Evolutionary conservation across 2,797 vertebrate genomes (phyloP).

Genomic region (Ptychadena robeensis): DNA sequence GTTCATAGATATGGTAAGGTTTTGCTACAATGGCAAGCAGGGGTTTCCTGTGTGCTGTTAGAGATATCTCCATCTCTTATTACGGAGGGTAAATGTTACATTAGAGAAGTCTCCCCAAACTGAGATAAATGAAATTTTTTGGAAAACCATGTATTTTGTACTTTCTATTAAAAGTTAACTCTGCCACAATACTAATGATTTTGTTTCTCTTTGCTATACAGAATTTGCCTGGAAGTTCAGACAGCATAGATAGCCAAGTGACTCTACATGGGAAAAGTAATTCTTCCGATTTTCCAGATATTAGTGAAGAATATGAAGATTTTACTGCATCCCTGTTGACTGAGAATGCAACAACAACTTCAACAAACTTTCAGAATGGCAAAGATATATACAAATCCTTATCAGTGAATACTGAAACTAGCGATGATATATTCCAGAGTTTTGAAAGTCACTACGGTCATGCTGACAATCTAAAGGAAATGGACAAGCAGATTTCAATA

Average conservation of each 20-base stretch:
- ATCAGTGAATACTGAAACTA: constrained; percentile 29
- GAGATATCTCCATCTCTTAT: too few species aligned
- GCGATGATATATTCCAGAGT: constrained; percentile 40
- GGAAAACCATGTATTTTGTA: too few species aligned
- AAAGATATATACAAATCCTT: constrained; percentile 22
- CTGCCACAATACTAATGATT: neutral
- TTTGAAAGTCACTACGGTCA: constrained; percentile 28
- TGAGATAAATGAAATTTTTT: too few species aligned
- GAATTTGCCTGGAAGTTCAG: constrained; percentile 59
- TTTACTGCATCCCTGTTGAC: neutral
- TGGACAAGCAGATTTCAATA: neutral
- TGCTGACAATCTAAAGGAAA: neutral
- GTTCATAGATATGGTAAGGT: too few species aligned
- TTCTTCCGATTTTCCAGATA: constrained; percentile 31
- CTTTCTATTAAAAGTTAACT: neutral
- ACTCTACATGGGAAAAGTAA: constrained; percentile 17
- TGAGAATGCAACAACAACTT: neutral
- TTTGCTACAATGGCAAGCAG: too few species aligned
- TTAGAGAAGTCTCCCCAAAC: too few species aligned
- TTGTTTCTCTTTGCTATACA: constrained; percentile 58
- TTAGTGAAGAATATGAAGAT: constrained; percentile 52
- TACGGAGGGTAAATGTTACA: too few species aligned
- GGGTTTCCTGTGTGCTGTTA: too few species aligned
- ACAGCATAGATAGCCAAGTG: constrained; percentile 45
- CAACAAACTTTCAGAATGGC: constrained; percentile 2